Base-by-base conservation (phyloP, 2,888 invertebrate genomes). In the Dryobota labecula region DNA sequence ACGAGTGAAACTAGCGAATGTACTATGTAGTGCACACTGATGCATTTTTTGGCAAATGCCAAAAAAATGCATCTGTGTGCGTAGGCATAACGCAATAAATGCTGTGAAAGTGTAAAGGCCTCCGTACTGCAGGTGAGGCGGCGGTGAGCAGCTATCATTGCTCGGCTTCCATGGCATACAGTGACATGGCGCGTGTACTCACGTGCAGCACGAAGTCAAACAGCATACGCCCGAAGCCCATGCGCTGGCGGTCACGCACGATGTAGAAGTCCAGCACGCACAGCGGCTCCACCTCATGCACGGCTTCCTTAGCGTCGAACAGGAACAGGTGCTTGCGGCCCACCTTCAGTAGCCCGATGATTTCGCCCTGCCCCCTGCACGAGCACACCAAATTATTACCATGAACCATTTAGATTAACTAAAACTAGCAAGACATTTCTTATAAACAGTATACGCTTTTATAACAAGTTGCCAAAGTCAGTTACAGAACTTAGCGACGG, bases 201-300 rank as follows among this genome's bases (percentile, higher is more conserved):
- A 98, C 98, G 91, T 96, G 88, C n/a, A 99, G 94, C 99, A 99
- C 99, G 88, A 97, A 96, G 84, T 99, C 98, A 93, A 98, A 99
- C 20, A 99, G 96, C 73, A 96, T 93, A 87, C 97, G 98, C 5
- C 99, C 99, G 90, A 97, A 96, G 4, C 99, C 99, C 90, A 97
- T 97, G 69, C 99, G 97, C 94, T 99, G 99, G 60, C 97, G 96
- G 4, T 98, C 97, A 90, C 98, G 98, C 88, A 98, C 97, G 36
- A 99, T 97, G 93, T 98, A 99, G 95, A 99, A 99, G 93, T 99
- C 99, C 62, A 99, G 96, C 70, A 99, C 97, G 92, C 99, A 99
- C 20, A 98, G 96, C 0, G 99, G 98, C 81, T 98, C 97, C 72
- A 98, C 96, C 92, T 99, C 98, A 90, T 97, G 97, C 84, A 98